Base-by-base conservation (phyloP, 1,140 invertebrate species). In the Lasaia peninsularis region DNA sequence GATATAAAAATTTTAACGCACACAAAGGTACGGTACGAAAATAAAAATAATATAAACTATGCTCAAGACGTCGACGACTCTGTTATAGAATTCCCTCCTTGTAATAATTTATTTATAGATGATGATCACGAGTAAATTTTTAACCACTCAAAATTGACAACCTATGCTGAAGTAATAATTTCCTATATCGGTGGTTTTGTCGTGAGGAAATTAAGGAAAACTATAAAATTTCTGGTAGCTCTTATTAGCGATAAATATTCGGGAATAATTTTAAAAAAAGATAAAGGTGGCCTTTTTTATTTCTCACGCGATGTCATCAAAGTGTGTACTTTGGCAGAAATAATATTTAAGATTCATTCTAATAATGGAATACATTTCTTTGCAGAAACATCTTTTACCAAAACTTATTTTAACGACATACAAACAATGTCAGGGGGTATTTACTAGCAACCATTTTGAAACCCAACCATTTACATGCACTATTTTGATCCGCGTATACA, bases 181-280 rank as follows among this genome's bases (percentile, higher is more conserved):
- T 11, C 44, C 18, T 21, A 49, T 16, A 49, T 49, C 11, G 44
- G 44, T 21, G 44, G 44, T 10, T 49, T 49, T 49, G 44, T 49
- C 4, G 44, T 49, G 11, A 49, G 44, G 16, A 49, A 24, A 21
- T 18, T 49, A 9, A 18, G 21, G 10, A 49, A 49, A 49, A 7
- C 1, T 14, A 9, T 21, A 49, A 49, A 49, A 49, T 49, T 7
- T 49, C 44, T 49, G 9, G 10, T 49, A 24, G 44, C 16, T 49
- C 18, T 49, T 4, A 24, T 49, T 16, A 49, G 16, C 16, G 44
- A 49, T 8, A 49, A 49, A 24, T 49, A 49, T 24, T 18, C 5
- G 9, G 44, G 44, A 18, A 14, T 49, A 18, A 49, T 49, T 18
- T 21, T 16, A 2, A 11, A 49, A 24, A 49, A 21, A 49, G 34